These are phyloP conservation scores for Agrotis exclamationis DNA, from an alignment of 2,888 invertebrate genomes.

Conservation along the genomic window DNA sequence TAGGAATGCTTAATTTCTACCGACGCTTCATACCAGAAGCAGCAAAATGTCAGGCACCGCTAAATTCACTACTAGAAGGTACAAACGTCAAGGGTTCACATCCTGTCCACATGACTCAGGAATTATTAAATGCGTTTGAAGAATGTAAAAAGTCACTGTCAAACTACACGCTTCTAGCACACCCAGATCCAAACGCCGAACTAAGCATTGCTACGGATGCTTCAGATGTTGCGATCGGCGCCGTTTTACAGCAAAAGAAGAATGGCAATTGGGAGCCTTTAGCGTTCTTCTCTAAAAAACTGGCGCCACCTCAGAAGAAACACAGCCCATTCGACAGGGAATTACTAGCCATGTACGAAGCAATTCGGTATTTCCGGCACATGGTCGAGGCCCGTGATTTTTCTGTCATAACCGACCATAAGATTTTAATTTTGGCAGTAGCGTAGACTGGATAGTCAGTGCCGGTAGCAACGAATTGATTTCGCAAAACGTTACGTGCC, in stretches of 20 bases:
- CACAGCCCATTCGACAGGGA: not conserved
- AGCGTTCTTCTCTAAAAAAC: constrained; percentile 2
- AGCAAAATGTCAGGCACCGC: not conserved
- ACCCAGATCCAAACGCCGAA: not conserved
- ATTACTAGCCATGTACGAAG: constrained; percentile 2
- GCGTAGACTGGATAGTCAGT: too few species aligned
- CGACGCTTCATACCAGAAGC: constrained; percentile 8
- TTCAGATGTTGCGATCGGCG: not conserved
- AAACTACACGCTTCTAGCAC: constrained; percentile 1
- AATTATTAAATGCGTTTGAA: not conserved
- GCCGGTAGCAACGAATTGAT: too few species aligned
- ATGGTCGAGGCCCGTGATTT: constrained; percentile 13
- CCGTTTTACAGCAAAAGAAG: not conserved
- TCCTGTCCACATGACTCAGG: constrained; percentile 3
- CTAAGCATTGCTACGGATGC: constrained; percentile 8
- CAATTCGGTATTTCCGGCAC: constrained; percentile 1
- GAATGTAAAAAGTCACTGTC: not conserved
- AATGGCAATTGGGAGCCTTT: not conserved
- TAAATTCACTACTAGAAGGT: not conserved
- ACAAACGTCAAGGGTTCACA: constrained; percentile 4
- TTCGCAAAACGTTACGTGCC: too few species aligned
- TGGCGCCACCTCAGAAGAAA: not conserved
- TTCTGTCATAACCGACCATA: constrained; percentile 2
- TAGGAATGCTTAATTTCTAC: constrained; percentile 5
- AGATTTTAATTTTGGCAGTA: too few species aligned